These are phyloP conservation scores for Zonotrichia albicollis DNA, from an alignment of 2,797 vertebrate genomes.

Conservation along the genomic window DNA sequence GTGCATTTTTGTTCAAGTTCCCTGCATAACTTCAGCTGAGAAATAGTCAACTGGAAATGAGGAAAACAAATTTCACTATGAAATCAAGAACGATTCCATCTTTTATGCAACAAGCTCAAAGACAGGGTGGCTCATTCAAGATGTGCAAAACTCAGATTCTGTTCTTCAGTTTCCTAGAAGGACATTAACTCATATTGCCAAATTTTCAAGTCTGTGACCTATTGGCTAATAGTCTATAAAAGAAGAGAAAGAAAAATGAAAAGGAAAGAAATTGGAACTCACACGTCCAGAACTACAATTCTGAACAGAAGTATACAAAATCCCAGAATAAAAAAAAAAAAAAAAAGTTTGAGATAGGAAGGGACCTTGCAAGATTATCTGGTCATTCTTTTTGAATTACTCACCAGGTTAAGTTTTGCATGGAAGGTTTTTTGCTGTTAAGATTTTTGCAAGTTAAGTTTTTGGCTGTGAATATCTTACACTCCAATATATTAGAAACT, in stretches of 20 bases:
- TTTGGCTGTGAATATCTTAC: neutral
- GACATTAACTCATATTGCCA: neutral
- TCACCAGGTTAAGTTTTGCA: neutral
- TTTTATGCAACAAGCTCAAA: neutral
- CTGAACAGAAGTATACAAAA: neutral
- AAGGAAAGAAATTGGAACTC: neutral
- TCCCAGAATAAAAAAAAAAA: neutral
- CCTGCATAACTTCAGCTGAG: neutral
- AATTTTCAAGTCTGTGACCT: neutral
- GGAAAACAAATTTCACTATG: neutral
- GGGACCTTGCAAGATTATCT: neutral
- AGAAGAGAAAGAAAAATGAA: neutral
- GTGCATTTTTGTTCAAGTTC: neutral
- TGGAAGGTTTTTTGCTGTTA: neutral
- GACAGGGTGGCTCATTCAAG: neutral
- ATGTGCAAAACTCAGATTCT: neutral
- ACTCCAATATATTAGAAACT: accelerated
- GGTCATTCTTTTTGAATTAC: neutral
- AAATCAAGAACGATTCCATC: neutral
- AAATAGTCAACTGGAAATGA: neutral
- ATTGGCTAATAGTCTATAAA: neutral
- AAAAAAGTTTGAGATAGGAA: neutral
- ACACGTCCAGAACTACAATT: neutral
- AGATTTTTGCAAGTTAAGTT: neutral
- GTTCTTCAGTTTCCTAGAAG: neutral